phyloP scores from a whole-genome alignment of 2,888 invertebrate genomes.

The Drosophila algonquin region DNA sequence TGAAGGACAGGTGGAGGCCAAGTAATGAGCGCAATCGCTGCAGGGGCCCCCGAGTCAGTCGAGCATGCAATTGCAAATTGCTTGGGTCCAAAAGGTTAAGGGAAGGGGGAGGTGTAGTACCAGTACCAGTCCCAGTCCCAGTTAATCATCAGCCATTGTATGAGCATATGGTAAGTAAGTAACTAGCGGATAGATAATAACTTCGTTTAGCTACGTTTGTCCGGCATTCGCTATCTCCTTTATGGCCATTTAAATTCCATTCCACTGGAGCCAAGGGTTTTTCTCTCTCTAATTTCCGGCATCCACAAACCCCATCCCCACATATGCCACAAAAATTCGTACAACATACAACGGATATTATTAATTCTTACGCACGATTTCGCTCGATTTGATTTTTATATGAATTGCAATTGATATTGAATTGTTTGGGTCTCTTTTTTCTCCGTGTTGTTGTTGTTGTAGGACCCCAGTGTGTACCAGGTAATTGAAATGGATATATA shows the following conservation, averaged over 20 bases:
- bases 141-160: conserved; percentile 19
- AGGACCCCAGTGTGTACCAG: conserved; percentile 21
- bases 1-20: background rate
- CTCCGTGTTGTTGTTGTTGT: conserved; percentile 6
- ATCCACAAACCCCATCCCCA: background rate
- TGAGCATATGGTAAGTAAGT: conserved; percentile 4
- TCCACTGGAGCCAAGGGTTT: background rate
- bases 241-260: conserved; percentile 13
- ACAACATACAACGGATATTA: conserved; percentile 69
- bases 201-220: conserved; percentile 1
- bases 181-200: conserved; percentile 10
- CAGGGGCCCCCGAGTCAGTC: conserved; percentile 9
- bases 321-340: conserved; percentile 17
- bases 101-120: too few relatives aligned
- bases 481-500: conserved; percentile 64
- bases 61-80: conserved; percentile 35
- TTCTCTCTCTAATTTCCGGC: conserved; percentile 53
- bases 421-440: conserved; percentile 30
- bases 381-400: conserved; percentile 76
- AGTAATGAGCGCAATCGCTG: background rate
- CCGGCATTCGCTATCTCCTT: background rate
- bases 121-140: too few relatives aligned
- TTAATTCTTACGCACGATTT: conserved; percentile 75
- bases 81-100: background rate
- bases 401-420: conserved; percentile 52